A percentile compares a stretch with the other conserved stretches of the same genome.
These are phyloP conservation scores for Drosophila rubida DNA, from an alignment of 2,888 invertebrate genomes.

Conservation along the genomic window DNA sequence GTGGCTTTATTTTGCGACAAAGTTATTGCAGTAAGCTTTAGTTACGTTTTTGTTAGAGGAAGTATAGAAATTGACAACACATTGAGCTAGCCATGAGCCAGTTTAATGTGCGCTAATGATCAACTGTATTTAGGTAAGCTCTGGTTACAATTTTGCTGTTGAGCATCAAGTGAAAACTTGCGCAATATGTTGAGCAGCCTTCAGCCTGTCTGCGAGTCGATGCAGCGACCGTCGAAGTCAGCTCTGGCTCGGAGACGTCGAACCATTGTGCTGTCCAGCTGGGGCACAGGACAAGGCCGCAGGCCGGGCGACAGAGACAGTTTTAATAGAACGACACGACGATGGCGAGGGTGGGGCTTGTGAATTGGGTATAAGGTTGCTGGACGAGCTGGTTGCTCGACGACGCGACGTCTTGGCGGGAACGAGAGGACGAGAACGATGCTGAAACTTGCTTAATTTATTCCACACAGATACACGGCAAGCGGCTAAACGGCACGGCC, in stretches of 20 bases:
- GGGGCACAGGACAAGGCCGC: slow-evolving; percentile 30
- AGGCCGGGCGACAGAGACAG: slow-evolving; percentile 30
- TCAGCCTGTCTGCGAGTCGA: no score
- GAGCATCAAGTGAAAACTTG: no score
- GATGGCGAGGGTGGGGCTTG: slow-evolving; percentile 15
- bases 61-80: no score
- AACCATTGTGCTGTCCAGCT: slow-evolving; percentile 37
- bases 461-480: slow-evolving; percentile 89
- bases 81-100: no score
- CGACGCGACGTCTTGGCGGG: neutral
- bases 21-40: no score
- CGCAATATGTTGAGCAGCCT: no score
- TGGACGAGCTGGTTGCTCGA: neutral
- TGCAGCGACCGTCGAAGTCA: neutral
- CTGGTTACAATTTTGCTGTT: no score
- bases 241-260: neutral
- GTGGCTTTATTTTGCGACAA: no score
- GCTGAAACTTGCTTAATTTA: slow-evolving; percentile 62
- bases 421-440: slow-evolving; percentile 40
- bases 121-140: no score
- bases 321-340: slow-evolving; percentile 56
- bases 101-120: no score
- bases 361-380: slow-evolving; percentile 2
- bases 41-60: no score
- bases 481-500: slow-evolving; percentile 89